Percentiles rank a stretch among this genome's conserved stretches.
phyloP scores from a whole-genome alignment of 2,797 vertebrate genomes.

The Nothura maculosa region DNA sequence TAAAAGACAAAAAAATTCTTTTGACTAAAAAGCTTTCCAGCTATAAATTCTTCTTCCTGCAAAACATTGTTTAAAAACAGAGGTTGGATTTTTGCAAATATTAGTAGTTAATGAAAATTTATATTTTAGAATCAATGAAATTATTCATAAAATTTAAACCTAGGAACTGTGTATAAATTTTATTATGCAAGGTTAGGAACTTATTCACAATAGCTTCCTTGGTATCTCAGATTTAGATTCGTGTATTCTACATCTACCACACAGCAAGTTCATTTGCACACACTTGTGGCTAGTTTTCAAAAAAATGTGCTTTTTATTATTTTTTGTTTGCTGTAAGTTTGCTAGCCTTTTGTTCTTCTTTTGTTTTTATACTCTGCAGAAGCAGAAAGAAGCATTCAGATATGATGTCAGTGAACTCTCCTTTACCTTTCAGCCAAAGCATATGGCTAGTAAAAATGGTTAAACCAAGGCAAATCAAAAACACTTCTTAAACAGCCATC shows the following conservation, averaged over 20 bases:
- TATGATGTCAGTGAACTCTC: neutral
- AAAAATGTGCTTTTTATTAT: too few species aligned
- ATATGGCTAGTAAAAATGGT: neutral
- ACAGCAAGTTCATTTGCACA: neutral
- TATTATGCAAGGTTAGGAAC: neutral
- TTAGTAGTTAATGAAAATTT: neutral
- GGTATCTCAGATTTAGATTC: neutral
- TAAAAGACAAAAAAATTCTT: neutral
- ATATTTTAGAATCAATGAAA: neutral
- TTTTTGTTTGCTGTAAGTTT: neutral
- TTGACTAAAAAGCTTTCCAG: neutral
- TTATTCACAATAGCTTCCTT: neutral
- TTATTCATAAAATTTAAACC: neutral
- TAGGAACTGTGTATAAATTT: neutral
- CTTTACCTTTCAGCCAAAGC: neutral
- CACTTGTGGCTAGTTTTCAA: neutral
- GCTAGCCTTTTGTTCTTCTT: neutral
- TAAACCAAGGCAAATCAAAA: neutral
- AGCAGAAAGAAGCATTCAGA: neutral
- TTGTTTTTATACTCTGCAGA: neutral
- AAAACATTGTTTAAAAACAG: neutral
- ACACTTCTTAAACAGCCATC: neutral
- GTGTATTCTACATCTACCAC: neutral
- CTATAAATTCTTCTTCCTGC: neutral
- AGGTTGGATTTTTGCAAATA: neutral